These are phyloP conservation scores for Ictalurus furcatus DNA, from an alignment of 2,113 vertebrate genomes.

Conservation along the genomic window DNA sequence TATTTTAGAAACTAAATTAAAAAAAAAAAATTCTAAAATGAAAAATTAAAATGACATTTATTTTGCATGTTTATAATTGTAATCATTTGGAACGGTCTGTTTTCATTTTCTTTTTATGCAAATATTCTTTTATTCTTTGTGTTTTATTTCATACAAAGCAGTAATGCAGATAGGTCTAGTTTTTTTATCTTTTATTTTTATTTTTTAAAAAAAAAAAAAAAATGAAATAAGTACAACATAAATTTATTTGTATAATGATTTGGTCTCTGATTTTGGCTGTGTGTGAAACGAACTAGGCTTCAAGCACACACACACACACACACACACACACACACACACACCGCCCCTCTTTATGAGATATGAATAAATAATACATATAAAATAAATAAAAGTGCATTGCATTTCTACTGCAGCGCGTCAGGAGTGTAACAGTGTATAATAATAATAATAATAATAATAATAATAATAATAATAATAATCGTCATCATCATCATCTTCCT, in stretches of 20 bases:
- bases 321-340: neutral
- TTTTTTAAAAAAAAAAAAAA: too few species aligned
- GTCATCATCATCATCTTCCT: too few species aligned
- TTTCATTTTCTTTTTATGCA: too few species aligned
- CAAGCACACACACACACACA: neutral
- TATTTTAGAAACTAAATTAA: neutral
- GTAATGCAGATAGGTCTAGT: too few species aligned
- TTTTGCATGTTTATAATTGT: neutral
- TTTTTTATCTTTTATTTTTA: too few species aligned
- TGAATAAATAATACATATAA: neutral
- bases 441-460: neutral
- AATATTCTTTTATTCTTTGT: neutral
- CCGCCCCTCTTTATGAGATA: neutral
- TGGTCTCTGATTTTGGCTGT: neutral
- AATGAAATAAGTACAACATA: neutral
- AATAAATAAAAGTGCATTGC: neutral
- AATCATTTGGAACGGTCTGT: neutral
- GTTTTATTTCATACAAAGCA: neutral
- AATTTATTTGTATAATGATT: neutral
- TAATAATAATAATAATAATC: neutral
- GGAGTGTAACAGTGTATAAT: neutral
- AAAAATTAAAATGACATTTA: too few species aligned
- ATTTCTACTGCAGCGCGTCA: neutral
- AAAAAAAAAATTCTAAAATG: neutral
- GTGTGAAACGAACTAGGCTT: neutral